A percentile compares a stretch with the other conserved stretches of the same genome.
phyloP scores from a whole-genome alignment of 2,113 vertebrate genomes.

The Naja naja region DNA sequence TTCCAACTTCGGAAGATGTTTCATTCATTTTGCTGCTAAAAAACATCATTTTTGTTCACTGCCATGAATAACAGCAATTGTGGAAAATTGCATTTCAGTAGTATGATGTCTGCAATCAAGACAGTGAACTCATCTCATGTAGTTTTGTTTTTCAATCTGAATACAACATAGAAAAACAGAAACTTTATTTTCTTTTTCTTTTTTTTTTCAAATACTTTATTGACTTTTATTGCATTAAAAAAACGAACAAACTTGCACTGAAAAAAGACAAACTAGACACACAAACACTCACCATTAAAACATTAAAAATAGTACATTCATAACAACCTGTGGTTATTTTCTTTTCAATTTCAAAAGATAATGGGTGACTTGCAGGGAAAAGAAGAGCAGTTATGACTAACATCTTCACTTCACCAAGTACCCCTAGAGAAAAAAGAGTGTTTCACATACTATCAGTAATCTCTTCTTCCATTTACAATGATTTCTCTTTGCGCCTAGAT shows the following conservation, averaged over 20 bases:
- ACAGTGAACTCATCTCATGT: background rate
- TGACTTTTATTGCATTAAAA: too few species aligned
- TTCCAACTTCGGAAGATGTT: background rate
- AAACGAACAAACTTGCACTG: too few species aligned
- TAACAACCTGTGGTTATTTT: too few species aligned
- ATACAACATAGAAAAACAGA: background rate
- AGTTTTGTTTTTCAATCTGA: constrained; percentile 1
- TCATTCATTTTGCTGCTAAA: background rate
- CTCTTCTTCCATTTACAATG: background rate
- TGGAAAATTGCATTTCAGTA: background rate
- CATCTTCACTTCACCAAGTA: background rate
- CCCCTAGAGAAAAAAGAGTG: background rate
- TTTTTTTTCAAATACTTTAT: too few species aligned
- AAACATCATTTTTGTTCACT: background rate
- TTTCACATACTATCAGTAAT: background rate
- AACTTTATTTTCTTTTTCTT: background rate
- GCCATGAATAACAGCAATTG: accelerated
- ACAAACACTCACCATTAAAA: too few species aligned
- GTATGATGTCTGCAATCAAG: background rate
- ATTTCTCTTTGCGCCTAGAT: constrained; percentile 30
- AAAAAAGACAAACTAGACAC: too few species aligned
- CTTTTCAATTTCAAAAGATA: background rate
- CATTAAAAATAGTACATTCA: too few species aligned
- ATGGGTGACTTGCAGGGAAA: background rate
- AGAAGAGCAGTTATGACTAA: background rate